Percentiles rank a stretch among this genome's conserved stretches.
These are phyloP conservation scores for Dichetophora obliterata DNA, from an alignment of 2,888 invertebrate genomes.

Conservation along the genomic window DNA sequence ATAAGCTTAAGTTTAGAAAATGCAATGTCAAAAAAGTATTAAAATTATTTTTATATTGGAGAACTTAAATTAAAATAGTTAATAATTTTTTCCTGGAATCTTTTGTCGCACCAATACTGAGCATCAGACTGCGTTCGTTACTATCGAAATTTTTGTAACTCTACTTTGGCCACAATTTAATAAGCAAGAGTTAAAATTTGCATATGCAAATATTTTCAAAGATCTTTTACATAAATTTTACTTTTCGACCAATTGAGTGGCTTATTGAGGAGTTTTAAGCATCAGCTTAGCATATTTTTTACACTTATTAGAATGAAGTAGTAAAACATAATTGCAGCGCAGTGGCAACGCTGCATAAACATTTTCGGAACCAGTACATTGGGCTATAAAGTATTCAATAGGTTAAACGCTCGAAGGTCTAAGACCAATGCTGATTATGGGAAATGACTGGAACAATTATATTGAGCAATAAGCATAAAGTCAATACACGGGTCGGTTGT, in stretches of 20 bases:
- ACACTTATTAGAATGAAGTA: not conserved
- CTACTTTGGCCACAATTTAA: too few relatives aligned
- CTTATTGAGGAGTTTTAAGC: not conserved
- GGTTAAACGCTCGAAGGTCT: not conserved
- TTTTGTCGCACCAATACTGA: not conserved
- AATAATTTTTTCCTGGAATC: not conserved
- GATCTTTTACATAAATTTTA: too few relatives aligned
- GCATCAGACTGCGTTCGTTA: not conserved
- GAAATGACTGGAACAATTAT: not conserved
- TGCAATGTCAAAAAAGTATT: not conserved
- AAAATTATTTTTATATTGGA: not conserved
- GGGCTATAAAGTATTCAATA: not conserved
- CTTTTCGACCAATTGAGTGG: not conserved
- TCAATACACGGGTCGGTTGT: not conserved
- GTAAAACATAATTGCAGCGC: not conserved
- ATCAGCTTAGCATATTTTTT: not conserved
- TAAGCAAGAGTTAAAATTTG: too few relatives aligned
- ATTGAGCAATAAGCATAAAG: not conserved
- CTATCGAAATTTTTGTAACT: not conserved
- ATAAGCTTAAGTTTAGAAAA: not conserved
- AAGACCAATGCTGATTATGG: not conserved
- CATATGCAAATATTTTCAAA: too few relatives aligned
- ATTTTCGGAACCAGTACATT: not conserved
- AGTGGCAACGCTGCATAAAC: not conserved
- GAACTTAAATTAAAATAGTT: not conserved